Evolutionary conservation across 2,113 vertebrate species (phyloP), one percentile per base, ranked within the genome.

Genomic region (Cyanocitta stelleri): DNA sequence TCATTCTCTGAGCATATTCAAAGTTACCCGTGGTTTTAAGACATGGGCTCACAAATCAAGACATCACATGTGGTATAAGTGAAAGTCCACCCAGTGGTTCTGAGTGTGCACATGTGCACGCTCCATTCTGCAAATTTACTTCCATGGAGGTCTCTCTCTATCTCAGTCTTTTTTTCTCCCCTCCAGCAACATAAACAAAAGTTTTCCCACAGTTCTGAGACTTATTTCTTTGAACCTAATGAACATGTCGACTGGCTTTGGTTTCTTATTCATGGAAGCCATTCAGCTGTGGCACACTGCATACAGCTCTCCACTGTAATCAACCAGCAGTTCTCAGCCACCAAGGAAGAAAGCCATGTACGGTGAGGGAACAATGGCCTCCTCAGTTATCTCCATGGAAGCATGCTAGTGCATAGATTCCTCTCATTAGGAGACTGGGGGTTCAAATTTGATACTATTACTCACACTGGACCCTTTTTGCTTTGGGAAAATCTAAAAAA

Each of bases 161-260:
- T 62, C 85, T 74, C 43, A 35, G n/a, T 55, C 20, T 80, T 63
- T 73, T 89, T 79, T 76, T 17, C 27, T 71, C 33, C 84, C 77
- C 62, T 96, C 66, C 84, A 94, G 87, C 62, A 94, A 63, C 64
- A 61, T 78, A 89, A 93, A 97, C 72, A 96, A 96, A 95, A 93
- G 94, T 86, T 96, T 97, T 97, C 97, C 96, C 97, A 97, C 94
- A 97, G 93, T 89, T 89, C 86, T 78, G 74, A 89, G 78, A 72
- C 88, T 91, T 83, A 59, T 69, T 96, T 91, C 95, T 95, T 96
- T 96, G 90, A 95, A 96, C 71, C 80, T 95, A 95, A 97, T 96
- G 91, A 97, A 85, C 92, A 95, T 87, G 83, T 94, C 0, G 7
- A 91, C 95, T 44, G 67, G 95, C 83, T 96, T 95, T 74, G 69